A percentile compares a stretch with the other conserved stretches of the same genome.
These are phyloP conservation scores for Centruroides vittatus DNA, from an alignment of 1,140 invertebrate genomes.

Conservation along the genomic window DNA sequence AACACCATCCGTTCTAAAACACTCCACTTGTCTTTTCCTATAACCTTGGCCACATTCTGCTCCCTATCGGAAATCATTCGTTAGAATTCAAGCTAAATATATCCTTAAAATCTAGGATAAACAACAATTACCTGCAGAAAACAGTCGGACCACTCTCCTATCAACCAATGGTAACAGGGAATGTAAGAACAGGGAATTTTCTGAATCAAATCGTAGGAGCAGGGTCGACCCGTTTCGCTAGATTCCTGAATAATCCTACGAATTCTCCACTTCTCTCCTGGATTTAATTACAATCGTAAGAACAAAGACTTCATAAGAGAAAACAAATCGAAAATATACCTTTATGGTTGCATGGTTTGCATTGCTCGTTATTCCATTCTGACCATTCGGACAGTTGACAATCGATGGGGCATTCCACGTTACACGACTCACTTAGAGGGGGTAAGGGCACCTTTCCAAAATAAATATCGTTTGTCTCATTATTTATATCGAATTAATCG, in stretches of 20 bases:
- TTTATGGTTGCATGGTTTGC: constrained; percentile 29
- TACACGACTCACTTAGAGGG: constrained; percentile 29
- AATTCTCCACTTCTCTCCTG: constrained; percentile 23
- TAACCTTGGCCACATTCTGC: constrained; percentile 33
- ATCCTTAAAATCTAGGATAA: no score
- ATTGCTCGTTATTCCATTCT: constrained; percentile 39
- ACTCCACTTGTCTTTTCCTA: constrained; percentile 30
- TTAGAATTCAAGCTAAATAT: no score
- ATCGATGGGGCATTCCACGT: constrained; percentile 50
- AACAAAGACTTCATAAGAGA: not conserved
- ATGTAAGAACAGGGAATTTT: constrained; percentile 35
- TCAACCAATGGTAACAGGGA: constrained; percentile 39
- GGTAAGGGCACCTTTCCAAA: no score
- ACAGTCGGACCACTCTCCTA: constrained; percentile 34
- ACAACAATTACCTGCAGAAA: constrained; percentile 30
- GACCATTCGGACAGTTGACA: constrained; percentile 45
- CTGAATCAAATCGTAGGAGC: constrained; percentile 32
- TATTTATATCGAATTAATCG: no score
- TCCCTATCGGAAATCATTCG: constrained; percentile 18
- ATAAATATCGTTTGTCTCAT: no score
- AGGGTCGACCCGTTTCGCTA: constrained; percentile 36
- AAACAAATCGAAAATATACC: constrained; percentile 8
- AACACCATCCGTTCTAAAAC: constrained; percentile 20
- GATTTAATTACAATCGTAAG: no score
- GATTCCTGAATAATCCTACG: constrained; percentile 31